Evolutionary conservation across 2,797 vertebrate genomes (phyloP), one percentile per base, ranked within the genome.

Genomic region (Enteromius paludinosus): DNA sequence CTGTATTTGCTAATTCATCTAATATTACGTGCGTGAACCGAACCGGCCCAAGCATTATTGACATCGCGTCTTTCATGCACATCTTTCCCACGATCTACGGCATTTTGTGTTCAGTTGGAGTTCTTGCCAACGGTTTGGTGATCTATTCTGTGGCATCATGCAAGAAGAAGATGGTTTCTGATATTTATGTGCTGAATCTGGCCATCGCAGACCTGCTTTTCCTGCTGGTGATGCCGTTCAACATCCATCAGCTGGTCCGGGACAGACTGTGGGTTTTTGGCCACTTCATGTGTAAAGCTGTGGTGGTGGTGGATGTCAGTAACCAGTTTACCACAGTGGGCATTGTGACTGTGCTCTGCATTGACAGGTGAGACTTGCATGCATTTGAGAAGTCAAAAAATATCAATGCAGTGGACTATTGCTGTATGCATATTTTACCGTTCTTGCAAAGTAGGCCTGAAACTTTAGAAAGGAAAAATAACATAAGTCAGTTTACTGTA

Each of bases 291-390:
- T 96, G 95, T 35, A 95, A 95, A 78, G 94, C 94, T 18, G 94
- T 96, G 5, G 95, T 95, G 81, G 95, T 96, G 88, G 93, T 95
- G 89, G 95, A 96, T 47, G 95, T 96, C 30, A 95, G 95, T 90
- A 96, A 95, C 90, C 95, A 96, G 90, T 96, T 96, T 73, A 96
- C 95, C 80, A 96, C 95, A 0, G 95, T 96, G 87, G 95, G 95
- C 3, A 95, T 95, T 49, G 93, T 96, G 0, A 96, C 95, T 0
- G 94, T 96, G 65, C 77, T 96, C 61, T 95, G 95, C 85, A 95
- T 96, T 81, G 95, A 96, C 80, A 90, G 95, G 95, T 95, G 84
- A 92, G 93, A 52, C 12, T 54, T 47, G 56, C 56, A 76, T 45
- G 56, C 0, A 2, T 61, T 61, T 43, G 33, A 23, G 30, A 61